Conservation (phyloP, 2,113 vertebrate genomes). For the Rousettus leschenaultii region DNA sequence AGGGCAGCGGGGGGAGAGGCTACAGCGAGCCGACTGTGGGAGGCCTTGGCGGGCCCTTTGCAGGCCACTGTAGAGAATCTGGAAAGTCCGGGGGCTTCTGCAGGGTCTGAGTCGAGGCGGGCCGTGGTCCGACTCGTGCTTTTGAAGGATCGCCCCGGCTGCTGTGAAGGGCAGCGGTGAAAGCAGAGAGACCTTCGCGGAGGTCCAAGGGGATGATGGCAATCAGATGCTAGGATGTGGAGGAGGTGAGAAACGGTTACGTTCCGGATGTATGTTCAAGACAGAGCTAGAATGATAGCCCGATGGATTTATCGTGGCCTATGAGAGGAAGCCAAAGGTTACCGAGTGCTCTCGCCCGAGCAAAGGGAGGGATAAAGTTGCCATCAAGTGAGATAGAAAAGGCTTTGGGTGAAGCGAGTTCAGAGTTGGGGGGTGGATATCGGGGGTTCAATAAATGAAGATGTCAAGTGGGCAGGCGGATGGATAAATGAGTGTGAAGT, state of each 20-base stretch:
- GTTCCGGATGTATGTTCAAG: background rate
- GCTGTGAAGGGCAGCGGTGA: background rate
- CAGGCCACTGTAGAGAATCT: background rate
- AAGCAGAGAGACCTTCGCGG: background rate
- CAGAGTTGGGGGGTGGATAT: rapidly evolving
- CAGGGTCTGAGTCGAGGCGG: background rate
- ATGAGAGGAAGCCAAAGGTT: background rate
- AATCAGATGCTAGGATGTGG: rapidly evolving
- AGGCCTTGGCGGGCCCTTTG: background rate
- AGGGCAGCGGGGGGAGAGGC: background rate
- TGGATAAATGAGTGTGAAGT: background rate
- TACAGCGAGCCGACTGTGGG: rapidly evolving
- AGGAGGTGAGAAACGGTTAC: background rate
- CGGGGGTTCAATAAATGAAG: background rate
- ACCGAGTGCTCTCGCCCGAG: background rate
- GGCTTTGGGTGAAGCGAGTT: background rate
- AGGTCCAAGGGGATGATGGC: background rate
- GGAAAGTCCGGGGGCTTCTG: background rate
- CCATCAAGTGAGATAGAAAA: background rate
- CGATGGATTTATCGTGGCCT: background rate
- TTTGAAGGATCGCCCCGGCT: background rate
- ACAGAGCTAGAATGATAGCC: background rate
- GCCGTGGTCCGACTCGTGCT: background rate
- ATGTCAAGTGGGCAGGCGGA: background rate
- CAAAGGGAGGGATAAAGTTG: background rate